Evolutionary conservation across 2,113 vertebrate genomes (phyloP), one percentile per base, ranked within the genome.

Genomic region (Monopterus albus): DNA sequence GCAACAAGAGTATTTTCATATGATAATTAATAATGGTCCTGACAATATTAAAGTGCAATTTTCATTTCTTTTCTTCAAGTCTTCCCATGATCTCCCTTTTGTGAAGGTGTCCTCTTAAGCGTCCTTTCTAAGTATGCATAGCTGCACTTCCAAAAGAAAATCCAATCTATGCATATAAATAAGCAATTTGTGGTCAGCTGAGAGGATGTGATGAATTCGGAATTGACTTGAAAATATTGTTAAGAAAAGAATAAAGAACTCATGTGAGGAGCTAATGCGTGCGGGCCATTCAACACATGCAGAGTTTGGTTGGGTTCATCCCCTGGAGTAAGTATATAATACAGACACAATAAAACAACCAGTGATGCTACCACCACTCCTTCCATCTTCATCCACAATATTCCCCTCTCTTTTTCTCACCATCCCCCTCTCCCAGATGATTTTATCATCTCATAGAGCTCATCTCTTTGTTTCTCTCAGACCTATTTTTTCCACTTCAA

Each of bases 281-380:
- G 29, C 5, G 28, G 33, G 26, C 13, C 10, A 2, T 53, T 58
- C 18, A 38, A 50, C 72, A 66, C 46, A 52, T 50, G 15, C 60
- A 51, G 36, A 80, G 43, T 18, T 21, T 36, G 47, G 43, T 56
- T 53, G 72, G 23, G 58, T 59, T 76, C 40, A 78, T 47, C 21
- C 47, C 61, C 68, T 13, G 23, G 33, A 49, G 53, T 43, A 25
- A 43, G 14, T 36, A 56, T 60, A 50, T 17, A 60, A 73, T 72
- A 72, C 14, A 75, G 69, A 78, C 78, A 78, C 52, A 74, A 85
- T 61, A 68, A 75, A 72, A 71, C 40, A 33, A 8, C 18, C 65
- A 72, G 60, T 49, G 17, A 46, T 51, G 52, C 46, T 64, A 53
- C 43, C 69, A 75, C 10, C 61, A 40, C 58, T 59, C 21, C 75